Evolutionary conservation across 2,113 vertebrate genomes (phyloP), one percentile per base, ranked within the genome.

Genomic region (Oceanodroma tethys): DNA sequence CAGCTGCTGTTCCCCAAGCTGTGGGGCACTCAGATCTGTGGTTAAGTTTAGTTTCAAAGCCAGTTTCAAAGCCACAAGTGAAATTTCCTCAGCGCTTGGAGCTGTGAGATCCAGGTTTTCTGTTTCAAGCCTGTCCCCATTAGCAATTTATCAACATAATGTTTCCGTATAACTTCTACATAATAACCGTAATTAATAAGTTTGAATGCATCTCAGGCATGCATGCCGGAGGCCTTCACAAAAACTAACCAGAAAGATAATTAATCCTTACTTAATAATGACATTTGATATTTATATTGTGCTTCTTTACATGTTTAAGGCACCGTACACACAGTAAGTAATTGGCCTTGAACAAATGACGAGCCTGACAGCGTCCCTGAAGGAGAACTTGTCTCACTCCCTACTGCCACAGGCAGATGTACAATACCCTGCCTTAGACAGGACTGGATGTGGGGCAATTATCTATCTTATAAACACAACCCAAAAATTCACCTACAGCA

Each of bases 251-350:
- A 78, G 68, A 74, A 94, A 78, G 82, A 72, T 81, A 97, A 97
- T 91, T 95, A 96, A 95, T 85, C 74, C 89, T 89, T 34, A 23
- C 65, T 95, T 90, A 91, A 75, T 96, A 58, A 95, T 21, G 59
- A 86, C 60, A 94, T 86, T 81, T 95, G 73, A 91, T 95, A 85
- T 85, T 88, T 72, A 75, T 68, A 68, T 52, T 68, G 56, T 62
- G 63, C 10, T 52, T 50, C 93, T 87, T 87, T 50, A 36, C 40
- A 42, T n/a, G 79, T 92, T 93, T 36, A 71, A 85, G 70, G 73
- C 63, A 78, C 48, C 7, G 6, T n/a, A 50, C 56, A 80, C 53
- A 40, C 26, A 62, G 81, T 42, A 93, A 87, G 53, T 74, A 95
- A 92, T 72, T 96, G 66, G 62, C 48, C 32, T 50, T 50, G 11